These are phyloP conservation scores for Galleria mellonella DNA, from an alignment of 1,140 invertebrate species.

Conservation along the genomic window DNA sequence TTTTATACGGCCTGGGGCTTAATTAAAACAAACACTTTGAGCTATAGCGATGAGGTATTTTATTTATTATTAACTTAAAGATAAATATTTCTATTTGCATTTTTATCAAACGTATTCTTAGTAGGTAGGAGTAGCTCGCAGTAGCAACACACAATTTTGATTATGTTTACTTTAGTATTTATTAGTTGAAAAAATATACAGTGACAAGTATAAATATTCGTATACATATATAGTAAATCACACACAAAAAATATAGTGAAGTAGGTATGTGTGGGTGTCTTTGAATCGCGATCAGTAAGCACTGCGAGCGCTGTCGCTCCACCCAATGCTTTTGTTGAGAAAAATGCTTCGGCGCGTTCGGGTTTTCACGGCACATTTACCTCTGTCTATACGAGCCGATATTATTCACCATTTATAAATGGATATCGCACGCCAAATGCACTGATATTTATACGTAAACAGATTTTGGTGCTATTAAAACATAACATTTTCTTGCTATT, in stretches of 20 bases:
- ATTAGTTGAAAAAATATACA: no score
- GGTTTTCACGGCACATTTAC: conserved; percentile 63
- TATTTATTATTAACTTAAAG: not conserved
- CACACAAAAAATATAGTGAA: not conserved
- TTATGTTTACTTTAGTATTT: no score
- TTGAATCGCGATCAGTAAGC: conserved; percentile 20
- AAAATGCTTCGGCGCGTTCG: conserved; percentile 51
- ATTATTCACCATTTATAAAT: conserved; percentile 64
- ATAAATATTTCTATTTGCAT: not conserved
- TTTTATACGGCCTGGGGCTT: not conserved
- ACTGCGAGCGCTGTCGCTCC: conserved; percentile 28
- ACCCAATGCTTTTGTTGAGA: conserved; percentile 53
- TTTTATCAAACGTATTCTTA: no score
- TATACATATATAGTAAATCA: no score
- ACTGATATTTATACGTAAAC: conserved; percentile 41
- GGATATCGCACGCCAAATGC: conserved; percentile 38
- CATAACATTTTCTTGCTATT: no score
- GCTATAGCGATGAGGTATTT: not conserved
- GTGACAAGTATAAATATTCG: no score
- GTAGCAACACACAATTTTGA: no score
- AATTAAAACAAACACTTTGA: not conserved
- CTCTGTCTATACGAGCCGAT: conserved; percentile 34
- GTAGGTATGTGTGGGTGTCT: conserved; percentile 9
- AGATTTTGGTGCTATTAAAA: no score
- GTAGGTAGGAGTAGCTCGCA: no score